Evolutionary conservation across 2,113 vertebrate genomes (phyloP), one percentile per base, ranked within the genome.

Genomic region (Todiramphus saurophagus): DNA sequence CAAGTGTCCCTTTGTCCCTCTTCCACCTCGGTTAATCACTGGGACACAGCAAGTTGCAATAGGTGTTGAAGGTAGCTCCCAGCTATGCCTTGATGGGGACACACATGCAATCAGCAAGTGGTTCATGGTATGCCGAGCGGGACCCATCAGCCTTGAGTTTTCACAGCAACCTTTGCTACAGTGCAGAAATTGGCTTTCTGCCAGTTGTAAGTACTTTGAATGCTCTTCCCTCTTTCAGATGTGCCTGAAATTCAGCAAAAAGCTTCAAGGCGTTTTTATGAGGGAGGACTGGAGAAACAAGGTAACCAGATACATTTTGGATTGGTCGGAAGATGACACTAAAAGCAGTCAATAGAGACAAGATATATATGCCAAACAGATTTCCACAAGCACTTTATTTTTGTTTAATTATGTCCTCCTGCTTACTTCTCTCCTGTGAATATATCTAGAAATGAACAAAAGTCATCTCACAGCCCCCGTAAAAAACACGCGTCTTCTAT

Each of bases 1-100:
- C 55, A 35, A 30, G 24, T 5, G 31, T 7, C 51, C 28, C 17
- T 72, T n/a, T 48, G 35, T 27, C 25, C 23, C 46, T 66, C 27
- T 74, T 69, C 25, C 44, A 48, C 41, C 66, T 50, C 3, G 27
- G 11, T 68, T 84, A 60, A 87, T 60, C 50, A 59, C 9, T 12
- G 33, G 69, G 44, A 60, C 50, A 80, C 8, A 60, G 53, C 5
- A 74, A 60, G 68, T 5, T 75, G 60, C 28, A 69, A n/a, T 1
- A 62, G 23, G 25, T 37, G 10, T 11, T 43, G 80, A 21, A 89
- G 31, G 10, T n/a, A 33, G 48, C 28, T 77, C 25, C 53, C 58
- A 86, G 73, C 9, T 27, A 69, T 0, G 1, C 19, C 14, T 0
- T 27, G 41, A 72, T 2, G 1, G 28, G n/a, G 24, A 72, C 86